Evolutionary conservation across 1,140 invertebrate species (phyloP).

Genomic region (fruit fly (Drosophila melanogaster)): DNA sequence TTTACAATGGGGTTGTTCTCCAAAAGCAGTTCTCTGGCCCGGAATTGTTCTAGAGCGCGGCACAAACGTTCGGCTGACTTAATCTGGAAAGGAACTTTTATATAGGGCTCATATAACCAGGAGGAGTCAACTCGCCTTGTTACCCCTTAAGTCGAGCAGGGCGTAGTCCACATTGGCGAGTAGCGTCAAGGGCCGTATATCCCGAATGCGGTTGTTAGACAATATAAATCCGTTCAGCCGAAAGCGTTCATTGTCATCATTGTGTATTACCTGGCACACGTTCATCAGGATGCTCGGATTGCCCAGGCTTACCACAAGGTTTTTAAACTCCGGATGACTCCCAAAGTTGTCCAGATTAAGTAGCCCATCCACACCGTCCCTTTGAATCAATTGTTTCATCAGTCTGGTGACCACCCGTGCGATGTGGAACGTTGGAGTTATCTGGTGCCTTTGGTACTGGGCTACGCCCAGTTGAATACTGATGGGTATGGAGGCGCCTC

Average conservation of each 20-base stretch:
- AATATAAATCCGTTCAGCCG: constrained; percentile 51
- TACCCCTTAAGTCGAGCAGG: constrained; percentile 46
- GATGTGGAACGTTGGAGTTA: constrained; percentile 44
- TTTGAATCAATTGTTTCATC: constrained; percentile 35
- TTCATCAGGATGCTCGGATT: constrained; percentile 41
- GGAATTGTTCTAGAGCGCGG: constrained; percentile 38
- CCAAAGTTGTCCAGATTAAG: constrained; percentile 50
- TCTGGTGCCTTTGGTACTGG: constrained; percentile 30
- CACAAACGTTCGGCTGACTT: constrained; percentile 47
- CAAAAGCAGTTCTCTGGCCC: constrained; percentile 59
- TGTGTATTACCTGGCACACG: constrained; percentile 48
- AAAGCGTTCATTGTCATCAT: constrained; percentile 47
- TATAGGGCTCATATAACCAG: too few species aligned
- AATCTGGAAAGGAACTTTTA: constrained; percentile 29
- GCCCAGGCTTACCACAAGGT: constrained; percentile 52
- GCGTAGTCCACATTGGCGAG: constrained; percentile 52
- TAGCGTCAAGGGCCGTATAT: constrained; percentile 35
- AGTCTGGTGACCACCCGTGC: constrained; percentile 23
- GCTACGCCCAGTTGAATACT: constrained; percentile 53
- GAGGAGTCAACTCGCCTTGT: constrained; percentile 31
- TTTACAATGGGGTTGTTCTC: constrained; percentile 66
- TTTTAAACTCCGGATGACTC: constrained; percentile 16
- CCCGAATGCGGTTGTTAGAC: constrained; percentile 45
- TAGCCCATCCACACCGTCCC: constrained; percentile 30
- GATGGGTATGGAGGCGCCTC: constrained; percentile 6